These are phyloP conservation scores for Xerus rutilus DNA, from an alignment of 2,797 vertebrate species.

Conservation along the genomic window DNA sequence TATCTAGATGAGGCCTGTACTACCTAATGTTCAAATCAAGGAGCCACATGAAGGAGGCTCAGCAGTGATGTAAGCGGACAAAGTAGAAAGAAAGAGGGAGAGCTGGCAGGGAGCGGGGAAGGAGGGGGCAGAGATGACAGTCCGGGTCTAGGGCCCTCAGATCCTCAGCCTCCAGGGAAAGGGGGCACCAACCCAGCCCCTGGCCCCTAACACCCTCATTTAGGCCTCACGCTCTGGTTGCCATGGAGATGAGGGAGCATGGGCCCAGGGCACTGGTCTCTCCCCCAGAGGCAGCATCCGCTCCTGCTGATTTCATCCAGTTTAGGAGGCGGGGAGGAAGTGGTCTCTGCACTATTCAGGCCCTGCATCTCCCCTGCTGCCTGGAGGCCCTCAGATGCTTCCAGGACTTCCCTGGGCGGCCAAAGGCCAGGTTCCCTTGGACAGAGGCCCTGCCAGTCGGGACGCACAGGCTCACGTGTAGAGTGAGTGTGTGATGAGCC, in stretches of 20 bases:
- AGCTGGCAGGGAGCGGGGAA: background rate
- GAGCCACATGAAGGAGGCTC: background rate
- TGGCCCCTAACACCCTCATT: background rate
- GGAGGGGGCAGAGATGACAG: background rate
- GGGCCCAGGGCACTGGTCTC: conserved; percentile 60
- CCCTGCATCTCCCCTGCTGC: background rate
- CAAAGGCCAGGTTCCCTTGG: background rate
- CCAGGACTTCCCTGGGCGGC: background rate
- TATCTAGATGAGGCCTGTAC: background rate
- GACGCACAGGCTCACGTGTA: accelerated
- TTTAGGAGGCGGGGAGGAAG: conserved; percentile 52
- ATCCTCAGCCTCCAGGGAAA: accelerated
- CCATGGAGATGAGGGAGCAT: conserved; percentile 79
- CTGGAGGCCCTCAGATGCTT: background rate
- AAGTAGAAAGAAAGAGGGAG: background rate
- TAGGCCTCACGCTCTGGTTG: conserved; percentile 72
- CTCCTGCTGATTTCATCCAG: conserved; percentile 76
- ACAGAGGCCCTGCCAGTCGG: background rate
- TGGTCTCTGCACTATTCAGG: background rate
- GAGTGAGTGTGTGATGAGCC: accelerated
- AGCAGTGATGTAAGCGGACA: background rate
- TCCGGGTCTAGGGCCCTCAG: background rate
- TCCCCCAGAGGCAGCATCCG: conserved; percentile 74
- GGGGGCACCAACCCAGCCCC: background rate
- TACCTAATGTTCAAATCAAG: background rate